Evolutionary conservation across 1,140 invertebrate species (phyloP).

Genomic region (Platyura marginata): DNA sequence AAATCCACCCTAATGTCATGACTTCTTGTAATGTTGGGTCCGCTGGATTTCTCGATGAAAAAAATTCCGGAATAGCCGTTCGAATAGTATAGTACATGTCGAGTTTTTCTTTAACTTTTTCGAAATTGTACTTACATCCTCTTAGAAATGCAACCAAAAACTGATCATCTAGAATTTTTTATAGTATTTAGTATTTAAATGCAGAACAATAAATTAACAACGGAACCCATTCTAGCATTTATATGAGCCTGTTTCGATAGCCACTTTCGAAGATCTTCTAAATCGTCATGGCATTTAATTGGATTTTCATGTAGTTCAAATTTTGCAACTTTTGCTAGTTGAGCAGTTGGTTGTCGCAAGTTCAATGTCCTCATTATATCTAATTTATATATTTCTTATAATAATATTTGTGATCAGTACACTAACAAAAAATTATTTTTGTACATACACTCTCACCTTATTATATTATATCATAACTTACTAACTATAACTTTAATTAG

Average conservation of each 20-base stretch:
- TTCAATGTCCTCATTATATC: no score
- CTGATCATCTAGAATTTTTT: constrained; percentile 29
- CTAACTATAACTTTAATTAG: no score
- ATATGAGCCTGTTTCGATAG: background rate
- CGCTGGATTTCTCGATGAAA: constrained; percentile 19
- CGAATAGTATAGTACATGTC: constrained; percentile 41
- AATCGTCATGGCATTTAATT: background rate
- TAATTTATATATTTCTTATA: no score
- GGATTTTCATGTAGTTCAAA: background rate
- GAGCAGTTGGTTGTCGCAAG: background rate
- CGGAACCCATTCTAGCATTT: background rate
- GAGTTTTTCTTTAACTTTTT: constrained; percentile 39
- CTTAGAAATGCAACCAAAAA: constrained; percentile 38
- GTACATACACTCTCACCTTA: no score
- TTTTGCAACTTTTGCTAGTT: background rate
- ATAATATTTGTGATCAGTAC: no score
- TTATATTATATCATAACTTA: no score
- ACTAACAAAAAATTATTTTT: no score
- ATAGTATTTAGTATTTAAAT: background rate
- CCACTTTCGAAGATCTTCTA: background rate
- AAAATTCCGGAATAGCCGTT: constrained; percentile 30
- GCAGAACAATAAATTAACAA: background rate
- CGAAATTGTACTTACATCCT: constrained; percentile 46
- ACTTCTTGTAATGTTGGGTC: constrained; percentile 20
- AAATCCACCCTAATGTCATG: constrained; percentile 4